Evolutionary conservation across 2,113 vertebrate genomes (phyloP).

Genomic region (Rhynchomys soricoides): DNA sequence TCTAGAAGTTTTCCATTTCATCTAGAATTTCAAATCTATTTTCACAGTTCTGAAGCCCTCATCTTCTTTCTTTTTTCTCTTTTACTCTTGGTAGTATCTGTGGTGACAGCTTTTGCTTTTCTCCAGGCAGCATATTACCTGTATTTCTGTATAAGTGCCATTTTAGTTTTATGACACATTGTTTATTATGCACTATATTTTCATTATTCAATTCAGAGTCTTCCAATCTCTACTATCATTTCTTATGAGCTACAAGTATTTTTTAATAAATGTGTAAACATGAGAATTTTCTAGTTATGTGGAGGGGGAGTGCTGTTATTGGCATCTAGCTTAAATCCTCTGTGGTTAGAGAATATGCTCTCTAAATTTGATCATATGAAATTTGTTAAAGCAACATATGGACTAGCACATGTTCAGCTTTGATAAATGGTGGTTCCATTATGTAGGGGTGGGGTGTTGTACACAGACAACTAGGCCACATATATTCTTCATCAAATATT

Average conservation of each 20-base stretch:
- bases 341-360: background rate
- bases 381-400: background rate
- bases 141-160: background rate
- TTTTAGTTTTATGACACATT: constrained; percentile 37
- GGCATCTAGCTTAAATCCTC: background rate
- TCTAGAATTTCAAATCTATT: background rate
- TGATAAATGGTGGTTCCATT: background rate
- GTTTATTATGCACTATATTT: background rate
- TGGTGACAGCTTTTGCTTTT: background rate
- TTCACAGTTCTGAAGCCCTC: background rate
- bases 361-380: constrained; percentile 37
- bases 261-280: constrained; percentile 29
- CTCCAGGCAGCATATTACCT: background rate
- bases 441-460: background rate
- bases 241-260: background rate
- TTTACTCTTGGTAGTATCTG: background rate
- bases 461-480: background rate
- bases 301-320: background rate
- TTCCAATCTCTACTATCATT: background rate
- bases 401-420: background rate
- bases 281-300: background rate
- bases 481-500: background rate
- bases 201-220: constrained; percentile 4
- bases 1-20: constrained; percentile 1
- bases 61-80: background rate